Evolutionary conservation across 2,888 invertebrate genomes (phyloP).

Genomic region (Catocala nupta): DNA sequence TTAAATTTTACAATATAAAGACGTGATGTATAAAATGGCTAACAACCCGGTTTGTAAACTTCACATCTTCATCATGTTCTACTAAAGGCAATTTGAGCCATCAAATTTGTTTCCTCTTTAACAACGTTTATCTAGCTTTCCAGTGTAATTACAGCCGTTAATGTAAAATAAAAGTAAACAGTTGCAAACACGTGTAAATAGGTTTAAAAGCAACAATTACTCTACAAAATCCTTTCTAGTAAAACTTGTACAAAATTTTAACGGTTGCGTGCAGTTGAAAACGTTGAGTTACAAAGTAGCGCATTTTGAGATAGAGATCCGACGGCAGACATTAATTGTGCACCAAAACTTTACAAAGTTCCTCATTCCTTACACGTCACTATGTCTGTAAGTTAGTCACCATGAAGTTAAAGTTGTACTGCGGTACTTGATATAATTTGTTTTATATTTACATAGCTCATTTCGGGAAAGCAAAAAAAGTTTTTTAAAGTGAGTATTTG

Average conservation of each 20-base stretch:
- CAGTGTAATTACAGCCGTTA: no score
- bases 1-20: no score
- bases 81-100: no score
- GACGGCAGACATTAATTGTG: constrained; percentile 47
- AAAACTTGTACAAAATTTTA: constrained; percentile 24
- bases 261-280: constrained; percentile 25
- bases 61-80: no score
- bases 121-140: no score
- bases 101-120: no score
- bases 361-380: constrained; percentile 45
- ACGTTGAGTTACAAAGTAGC: constrained; percentile 34
- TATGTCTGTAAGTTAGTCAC: constrained; percentile 26
- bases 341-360: constrained; percentile 49
- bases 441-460: constrained; percentile 6
- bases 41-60: no score
- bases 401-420: constrained; percentile 22
- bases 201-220: not conserved
- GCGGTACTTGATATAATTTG: constrained; percentile 17
- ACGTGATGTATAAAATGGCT: no score
- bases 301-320: constrained; percentile 31
- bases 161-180: not conserved
- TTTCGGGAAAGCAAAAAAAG: not conserved
- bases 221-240: constrained; percentile 22
- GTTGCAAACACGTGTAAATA: not conserved
- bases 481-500: not conserved